Conservation (phyloP, 2,113 vertebrate species). For the Butorides virescens region DNA sequence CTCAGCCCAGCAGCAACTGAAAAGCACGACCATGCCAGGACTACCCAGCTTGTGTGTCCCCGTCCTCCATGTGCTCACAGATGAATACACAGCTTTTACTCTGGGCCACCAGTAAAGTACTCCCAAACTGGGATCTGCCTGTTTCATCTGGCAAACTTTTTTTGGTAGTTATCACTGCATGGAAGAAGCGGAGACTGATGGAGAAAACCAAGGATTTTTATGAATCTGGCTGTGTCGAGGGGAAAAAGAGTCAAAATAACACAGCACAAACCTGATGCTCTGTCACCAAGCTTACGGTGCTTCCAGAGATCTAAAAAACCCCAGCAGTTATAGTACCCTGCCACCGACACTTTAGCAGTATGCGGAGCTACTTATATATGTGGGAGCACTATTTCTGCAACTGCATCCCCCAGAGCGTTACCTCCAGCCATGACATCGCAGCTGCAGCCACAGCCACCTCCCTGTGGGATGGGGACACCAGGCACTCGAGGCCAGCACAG, state of each 20-base stretch:
- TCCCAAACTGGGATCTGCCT: background rate
- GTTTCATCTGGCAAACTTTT: background rate
- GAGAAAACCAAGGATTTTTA: background rate
- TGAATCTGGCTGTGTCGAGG: background rate
- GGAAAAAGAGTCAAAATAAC: background rate
- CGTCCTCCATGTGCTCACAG: background rate
- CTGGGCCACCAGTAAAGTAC: background rate
- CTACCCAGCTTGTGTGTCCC: background rate
- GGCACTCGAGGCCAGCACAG: accelerated
- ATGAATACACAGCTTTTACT: background rate
- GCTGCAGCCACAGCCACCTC: accelerated
- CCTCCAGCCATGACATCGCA: accelerated
- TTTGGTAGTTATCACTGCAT: background rate
- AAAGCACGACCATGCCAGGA: accelerated
- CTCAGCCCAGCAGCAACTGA: background rate
- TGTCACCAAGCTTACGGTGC: background rate
- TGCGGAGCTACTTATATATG: accelerated
- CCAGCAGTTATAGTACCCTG: background rate
- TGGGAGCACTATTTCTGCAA: background rate
- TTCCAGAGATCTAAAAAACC: background rate
- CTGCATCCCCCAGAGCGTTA: accelerated
- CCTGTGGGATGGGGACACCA: accelerated
- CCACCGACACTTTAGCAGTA: background rate
- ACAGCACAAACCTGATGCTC: background rate
- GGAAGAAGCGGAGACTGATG: background rate